Evolutionary conservation across 2,888 invertebrate species (phyloP).

Genomic region (Trachelus iudaicus): DNA sequence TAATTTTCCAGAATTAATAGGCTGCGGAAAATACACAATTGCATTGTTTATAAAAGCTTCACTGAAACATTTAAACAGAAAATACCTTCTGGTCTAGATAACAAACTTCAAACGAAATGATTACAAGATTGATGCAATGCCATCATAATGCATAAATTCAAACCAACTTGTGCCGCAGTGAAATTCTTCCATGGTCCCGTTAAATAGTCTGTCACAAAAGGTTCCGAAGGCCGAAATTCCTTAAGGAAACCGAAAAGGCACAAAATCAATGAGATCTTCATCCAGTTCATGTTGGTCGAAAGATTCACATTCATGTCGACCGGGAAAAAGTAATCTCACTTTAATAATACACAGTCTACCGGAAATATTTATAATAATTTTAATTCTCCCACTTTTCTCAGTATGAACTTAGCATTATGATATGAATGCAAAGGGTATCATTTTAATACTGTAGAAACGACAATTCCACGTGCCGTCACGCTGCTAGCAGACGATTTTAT

Average conservation of each 20-base stretch:
- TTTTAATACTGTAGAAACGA: background rate
- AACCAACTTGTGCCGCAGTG: conserved; percentile 73
- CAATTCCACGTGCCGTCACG: background rate
- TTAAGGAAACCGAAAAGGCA: conserved; percentile 85
- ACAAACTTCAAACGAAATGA: background rate
- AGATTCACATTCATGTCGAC: background rate
- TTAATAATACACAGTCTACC: background rate
- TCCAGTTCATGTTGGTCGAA: conserved; percentile 69
- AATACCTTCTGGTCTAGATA: background rate
- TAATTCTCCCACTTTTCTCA: background rate
- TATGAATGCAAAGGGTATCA: background rate
- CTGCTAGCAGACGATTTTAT: background rate
- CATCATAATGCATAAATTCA: background rate
- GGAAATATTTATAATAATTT: background rate
- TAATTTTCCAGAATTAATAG: background rate
- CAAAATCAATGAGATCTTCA: conserved; percentile 76
- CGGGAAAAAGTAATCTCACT: background rate
- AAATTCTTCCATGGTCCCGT: conserved; percentile 82
- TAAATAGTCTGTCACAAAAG: conserved; percentile 84
- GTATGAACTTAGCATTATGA: background rate
- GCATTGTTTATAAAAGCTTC: background rate
- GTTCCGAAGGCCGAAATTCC: conserved; percentile 88
- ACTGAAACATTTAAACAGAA: background rate
- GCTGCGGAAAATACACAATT: background rate
- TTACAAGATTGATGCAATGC: conserved; percentile 10